phyloP scores from a whole-genome alignment of 2,797 vertebrate species.

The Xiphophorus birchmanni region DNA sequence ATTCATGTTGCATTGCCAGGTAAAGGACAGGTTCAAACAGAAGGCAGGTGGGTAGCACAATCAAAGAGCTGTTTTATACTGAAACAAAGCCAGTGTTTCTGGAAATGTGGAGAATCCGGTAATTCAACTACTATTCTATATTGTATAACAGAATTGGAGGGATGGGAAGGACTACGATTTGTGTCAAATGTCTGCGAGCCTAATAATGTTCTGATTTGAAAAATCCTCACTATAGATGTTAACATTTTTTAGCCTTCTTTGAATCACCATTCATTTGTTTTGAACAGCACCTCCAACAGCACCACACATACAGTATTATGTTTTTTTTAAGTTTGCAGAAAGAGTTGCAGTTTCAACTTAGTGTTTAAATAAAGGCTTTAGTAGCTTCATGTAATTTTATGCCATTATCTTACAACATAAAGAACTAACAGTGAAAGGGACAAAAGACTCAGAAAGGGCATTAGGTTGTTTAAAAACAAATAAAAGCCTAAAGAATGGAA shows the following conservation, averaged over 20 bases:
- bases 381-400: background rate
- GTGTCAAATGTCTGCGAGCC: background rate
- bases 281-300: background rate
- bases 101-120: too few relatives aligned
- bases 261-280: background rate
- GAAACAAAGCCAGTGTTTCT: background rate
- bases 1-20: background rate
- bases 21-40: background rate
- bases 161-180: background rate
- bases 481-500: slow-evolving; percentile 2
- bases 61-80: background rate
- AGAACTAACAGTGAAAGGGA: background rate
- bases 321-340: background rate
- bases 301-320: background rate
- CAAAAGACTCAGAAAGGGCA: background rate
- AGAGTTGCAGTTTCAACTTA: background rate
- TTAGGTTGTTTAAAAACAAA: background rate
- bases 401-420: slow-evolving; percentile 4
- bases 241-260: background rate
- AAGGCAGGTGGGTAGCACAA: background rate
- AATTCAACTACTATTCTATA: too few relatives aligned
- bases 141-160: too few relatives aligned
- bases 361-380: slow-evolving; percentile 1
- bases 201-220: background rate
- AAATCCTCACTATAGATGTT: background rate